Conservation (phyloP, 1,140 invertebrate species). For the Sipha flava region DNA sequence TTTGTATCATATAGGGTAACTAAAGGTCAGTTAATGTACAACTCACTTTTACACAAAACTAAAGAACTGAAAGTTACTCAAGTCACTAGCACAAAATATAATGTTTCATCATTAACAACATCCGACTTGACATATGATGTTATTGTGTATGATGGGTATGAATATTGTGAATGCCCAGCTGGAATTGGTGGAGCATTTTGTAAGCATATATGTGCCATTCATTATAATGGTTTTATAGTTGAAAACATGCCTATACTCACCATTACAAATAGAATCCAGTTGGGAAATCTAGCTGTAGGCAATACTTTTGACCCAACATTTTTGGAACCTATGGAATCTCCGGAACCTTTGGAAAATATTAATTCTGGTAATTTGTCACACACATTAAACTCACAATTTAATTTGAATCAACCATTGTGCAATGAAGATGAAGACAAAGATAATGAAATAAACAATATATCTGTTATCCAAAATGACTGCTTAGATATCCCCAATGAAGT, state of each 20-base stretch:
- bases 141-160: not conserved
- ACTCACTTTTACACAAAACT: not conserved
- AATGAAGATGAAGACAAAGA: no score
- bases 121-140: not conserved
- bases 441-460: no score
- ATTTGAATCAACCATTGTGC: no score
- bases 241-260: no score
- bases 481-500: no score
- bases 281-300: not conserved
- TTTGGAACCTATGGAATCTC: no score
- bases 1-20: not conserved
- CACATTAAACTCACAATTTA: no score
- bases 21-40: not conserved
- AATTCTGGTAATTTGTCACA: no score
- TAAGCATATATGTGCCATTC: not conserved
- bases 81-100: not conserved
- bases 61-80: not conserved
- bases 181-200: not conserved
- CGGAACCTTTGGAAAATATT: no score
- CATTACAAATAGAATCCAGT: not conserved
- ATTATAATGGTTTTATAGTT: not conserved
- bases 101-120: not conserved
- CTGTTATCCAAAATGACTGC: no score
- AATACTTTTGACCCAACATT: no score
- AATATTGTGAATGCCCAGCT: not conserved